Evolutionary conservation across 2,797 vertebrate species (phyloP).

Genomic region (Myiotriccus ornatus): DNA sequence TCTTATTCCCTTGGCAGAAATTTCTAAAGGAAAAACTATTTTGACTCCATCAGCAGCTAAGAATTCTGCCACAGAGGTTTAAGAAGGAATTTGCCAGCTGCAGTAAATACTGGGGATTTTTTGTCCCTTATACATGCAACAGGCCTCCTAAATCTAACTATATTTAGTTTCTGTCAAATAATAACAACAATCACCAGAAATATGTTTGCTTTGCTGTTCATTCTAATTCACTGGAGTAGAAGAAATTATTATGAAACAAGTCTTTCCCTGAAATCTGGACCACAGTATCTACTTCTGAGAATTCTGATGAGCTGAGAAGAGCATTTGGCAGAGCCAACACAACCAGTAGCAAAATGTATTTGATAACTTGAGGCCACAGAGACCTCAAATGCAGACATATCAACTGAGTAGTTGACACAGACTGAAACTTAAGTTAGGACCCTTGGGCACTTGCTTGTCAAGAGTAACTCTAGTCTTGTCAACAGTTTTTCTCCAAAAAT

Average conservation of each 20-base stretch:
- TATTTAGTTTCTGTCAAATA: background rate
- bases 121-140: background rate
- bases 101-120: background rate
- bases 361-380: background rate
- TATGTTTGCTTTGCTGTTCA: background rate
- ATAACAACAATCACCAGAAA: background rate
- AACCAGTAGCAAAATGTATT: background rate
- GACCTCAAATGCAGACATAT: background rate
- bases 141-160: background rate
- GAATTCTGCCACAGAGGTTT: background rate
- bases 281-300: background rate
- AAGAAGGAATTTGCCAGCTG: background rate
- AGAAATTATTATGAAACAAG: background rate
- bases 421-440: background rate
- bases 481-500: background rate
- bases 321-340: background rate
- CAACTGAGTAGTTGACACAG: rapidly evolving
- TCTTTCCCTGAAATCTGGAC: background rate
- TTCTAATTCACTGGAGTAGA: background rate
- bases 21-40: background rate
- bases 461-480: background rate
- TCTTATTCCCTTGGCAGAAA: background rate
- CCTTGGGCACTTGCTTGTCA: background rate
- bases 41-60: conserved; percentile 36
- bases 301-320: background rate